A percentile compares a stretch with the other conserved stretches of the same genome.
These are phyloP conservation scores for Varroa destructor DNA, from an alignment of 1,140 invertebrate genomes.

Conservation along the genomic window DNA sequence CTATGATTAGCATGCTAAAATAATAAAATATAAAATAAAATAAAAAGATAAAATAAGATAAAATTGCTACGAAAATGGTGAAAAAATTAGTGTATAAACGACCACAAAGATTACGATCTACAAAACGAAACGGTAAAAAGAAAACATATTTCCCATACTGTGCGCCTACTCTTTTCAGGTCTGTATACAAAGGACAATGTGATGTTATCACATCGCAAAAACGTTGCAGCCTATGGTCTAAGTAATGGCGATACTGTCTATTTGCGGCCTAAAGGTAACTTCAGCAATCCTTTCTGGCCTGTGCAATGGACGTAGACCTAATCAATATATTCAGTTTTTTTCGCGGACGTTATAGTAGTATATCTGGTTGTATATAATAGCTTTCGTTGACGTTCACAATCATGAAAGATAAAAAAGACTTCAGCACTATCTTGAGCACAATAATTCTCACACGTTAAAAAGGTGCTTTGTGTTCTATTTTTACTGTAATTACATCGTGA, in stretches of 20 bases:
- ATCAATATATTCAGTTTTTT: neutral
- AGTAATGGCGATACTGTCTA: conserved; percentile 15
- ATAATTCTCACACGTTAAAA: no score
- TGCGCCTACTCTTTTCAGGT: neutral
- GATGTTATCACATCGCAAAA: conserved; percentile 3
- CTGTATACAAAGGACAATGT: conserved; percentile 19
- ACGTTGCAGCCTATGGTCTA: neutral
- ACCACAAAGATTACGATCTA: no score
- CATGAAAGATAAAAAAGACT: neutral
- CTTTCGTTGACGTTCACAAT: neutral
- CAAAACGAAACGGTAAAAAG: no score
- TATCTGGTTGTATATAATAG: neutral
- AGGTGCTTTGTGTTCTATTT: no score
- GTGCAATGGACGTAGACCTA: neutral
- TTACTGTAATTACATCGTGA: no score
- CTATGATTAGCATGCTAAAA: no score
- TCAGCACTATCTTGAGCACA: neutral
- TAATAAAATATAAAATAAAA: no score
- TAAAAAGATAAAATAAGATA: no score
- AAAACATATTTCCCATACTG: neutral
- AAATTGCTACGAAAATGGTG: neutral
- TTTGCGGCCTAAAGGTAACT: conserved; percentile 14
- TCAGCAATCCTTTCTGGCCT: neutral
- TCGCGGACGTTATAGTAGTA: neutral
- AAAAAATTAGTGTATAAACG: neutral